These are phyloP conservation scores for Rhagoletis zephyria DNA, from an alignment of 1,140 invertebrate genomes.

Conservation along the genomic window DNA sequence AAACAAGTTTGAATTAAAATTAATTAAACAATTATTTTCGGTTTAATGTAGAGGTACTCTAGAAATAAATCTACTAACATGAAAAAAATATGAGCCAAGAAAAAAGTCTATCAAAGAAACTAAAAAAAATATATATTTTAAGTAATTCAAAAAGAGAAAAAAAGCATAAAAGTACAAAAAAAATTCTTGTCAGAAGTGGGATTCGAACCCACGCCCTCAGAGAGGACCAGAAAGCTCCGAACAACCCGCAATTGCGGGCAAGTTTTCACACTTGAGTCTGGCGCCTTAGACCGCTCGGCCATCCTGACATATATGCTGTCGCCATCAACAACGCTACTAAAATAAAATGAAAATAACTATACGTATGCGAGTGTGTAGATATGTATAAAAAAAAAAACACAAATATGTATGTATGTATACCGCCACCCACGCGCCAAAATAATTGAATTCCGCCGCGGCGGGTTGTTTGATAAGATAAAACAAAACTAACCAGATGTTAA, in stretches of 20 bases:
- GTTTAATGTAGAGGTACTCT: not conserved
- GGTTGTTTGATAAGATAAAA: conserved; percentile 15
- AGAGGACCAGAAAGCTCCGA: conserved; percentile 86
- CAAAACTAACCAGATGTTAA: not conserved
- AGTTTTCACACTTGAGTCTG: conserved; percentile 57
- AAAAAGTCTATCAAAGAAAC: not conserved
- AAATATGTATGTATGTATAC: too few species aligned
- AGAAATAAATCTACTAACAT: too few species aligned
- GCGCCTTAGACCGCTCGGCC: conserved; percentile 79
- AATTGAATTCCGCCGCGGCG: conserved; percentile 22
- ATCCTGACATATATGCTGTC: conserved; percentile 79
- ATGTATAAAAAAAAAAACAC: too few species aligned
- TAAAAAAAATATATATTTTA: not conserved
- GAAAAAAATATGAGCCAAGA: not conserved
- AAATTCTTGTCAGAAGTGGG: conserved; percentile 86
- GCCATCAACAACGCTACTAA: conserved; percentile 73
- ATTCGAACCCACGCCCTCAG: conserved; percentile 90
- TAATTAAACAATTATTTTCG: conserved; percentile 47
- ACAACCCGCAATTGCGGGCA: conserved; percentile 28
- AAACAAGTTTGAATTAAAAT: conserved; percentile 4
- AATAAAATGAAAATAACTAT: too few species aligned
- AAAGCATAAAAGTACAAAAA: conserved; percentile 67
- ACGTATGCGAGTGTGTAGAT: too few species aligned
- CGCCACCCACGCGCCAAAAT: conserved; percentile 53
- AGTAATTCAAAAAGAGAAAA: not conserved